Conservation (phyloP, 2,113 vertebrate genomes). For the Dasyurus viverrinus region DNA sequence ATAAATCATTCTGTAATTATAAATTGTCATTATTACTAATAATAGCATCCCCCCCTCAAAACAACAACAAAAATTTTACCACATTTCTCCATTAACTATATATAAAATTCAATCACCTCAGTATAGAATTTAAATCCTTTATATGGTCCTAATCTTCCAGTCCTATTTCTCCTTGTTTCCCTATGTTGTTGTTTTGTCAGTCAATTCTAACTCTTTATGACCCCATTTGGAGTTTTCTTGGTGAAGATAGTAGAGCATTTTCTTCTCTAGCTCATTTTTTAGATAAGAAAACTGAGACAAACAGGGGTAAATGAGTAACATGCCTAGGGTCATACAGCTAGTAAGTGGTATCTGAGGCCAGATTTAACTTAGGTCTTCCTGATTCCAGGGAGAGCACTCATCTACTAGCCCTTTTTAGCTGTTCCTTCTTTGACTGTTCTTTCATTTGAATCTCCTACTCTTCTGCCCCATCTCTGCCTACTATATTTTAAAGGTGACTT, state of each 20-base stretch:
- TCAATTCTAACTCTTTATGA: too few species aligned
- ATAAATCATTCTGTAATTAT: neutral
- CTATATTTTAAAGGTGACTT: neutral
- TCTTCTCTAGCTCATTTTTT: neutral
- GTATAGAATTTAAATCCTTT: neutral
- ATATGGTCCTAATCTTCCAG: neutral
- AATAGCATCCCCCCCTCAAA: neutral
- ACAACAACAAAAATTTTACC: too few species aligned
- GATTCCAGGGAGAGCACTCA: too few species aligned
- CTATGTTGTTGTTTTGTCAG: too few species aligned
- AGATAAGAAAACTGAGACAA: neutral
- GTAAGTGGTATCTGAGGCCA: neutral
- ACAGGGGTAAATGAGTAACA: neutral
- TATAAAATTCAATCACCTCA: neutral
- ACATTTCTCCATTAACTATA: neutral
- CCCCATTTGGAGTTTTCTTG: too few species aligned
- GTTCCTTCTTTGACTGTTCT: neutral
- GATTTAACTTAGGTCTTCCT: neutral
- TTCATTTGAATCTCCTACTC: neutral
- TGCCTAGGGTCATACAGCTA: neutral
- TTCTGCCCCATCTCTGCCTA: neutral
- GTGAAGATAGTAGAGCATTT: neutral
- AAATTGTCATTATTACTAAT: neutral
- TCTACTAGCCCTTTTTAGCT: too few species aligned
- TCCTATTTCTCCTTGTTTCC: neutral